These are phyloP conservation scores for Mustelus asterias DNA, from an alignment of 2,113 vertebrate genomes.

Conservation along the genomic window DNA sequence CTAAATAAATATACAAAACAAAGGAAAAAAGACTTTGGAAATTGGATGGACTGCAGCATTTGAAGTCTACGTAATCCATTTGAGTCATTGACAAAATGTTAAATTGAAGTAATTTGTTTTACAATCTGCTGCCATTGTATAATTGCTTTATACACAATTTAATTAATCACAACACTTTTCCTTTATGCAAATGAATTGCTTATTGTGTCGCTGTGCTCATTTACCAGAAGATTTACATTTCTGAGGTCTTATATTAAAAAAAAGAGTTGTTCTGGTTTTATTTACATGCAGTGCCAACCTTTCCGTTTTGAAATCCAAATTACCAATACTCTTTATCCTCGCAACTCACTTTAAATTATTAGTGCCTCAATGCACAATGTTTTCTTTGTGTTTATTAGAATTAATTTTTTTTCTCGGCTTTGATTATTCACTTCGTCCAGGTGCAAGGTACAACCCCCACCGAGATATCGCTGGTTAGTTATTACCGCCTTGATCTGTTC, in stretches of 20 bases:
- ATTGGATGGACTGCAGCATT: not conserved
- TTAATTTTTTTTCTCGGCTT: not conserved
- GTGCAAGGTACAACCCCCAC: not conserved
- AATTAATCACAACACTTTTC: conserved; percentile 15
- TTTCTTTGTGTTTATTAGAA: conserved; percentile 13
- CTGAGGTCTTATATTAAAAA: not conserved
- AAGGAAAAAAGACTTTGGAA: not conserved
- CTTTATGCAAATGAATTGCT: conserved; percentile 12
- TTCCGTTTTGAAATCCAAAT: not conserved
- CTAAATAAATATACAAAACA: not conserved
- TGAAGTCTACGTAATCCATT: not conserved
- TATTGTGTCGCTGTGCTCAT: not conserved
- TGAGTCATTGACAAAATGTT: not conserved
- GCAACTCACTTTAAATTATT: conserved; percentile 13
- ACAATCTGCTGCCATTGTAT: conserved; percentile 4
- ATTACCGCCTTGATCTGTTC: not conserved
- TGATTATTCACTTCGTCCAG: not conserved
- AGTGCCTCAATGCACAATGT: not conserved
- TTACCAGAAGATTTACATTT: not conserved
- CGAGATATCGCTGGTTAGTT: conserved; percentile 10
- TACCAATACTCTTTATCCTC: conserved; percentile 6
- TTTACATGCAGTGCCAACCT: not conserved
- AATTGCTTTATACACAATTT: conserved; percentile 22
- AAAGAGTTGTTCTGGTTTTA: not conserved
- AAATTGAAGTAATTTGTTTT: conserved; percentile 19